These are phyloP conservation scores for Dolichoris vasculosae DNA, from an alignment of 1,140 invertebrate species.

Conservation along the genomic window DNA sequence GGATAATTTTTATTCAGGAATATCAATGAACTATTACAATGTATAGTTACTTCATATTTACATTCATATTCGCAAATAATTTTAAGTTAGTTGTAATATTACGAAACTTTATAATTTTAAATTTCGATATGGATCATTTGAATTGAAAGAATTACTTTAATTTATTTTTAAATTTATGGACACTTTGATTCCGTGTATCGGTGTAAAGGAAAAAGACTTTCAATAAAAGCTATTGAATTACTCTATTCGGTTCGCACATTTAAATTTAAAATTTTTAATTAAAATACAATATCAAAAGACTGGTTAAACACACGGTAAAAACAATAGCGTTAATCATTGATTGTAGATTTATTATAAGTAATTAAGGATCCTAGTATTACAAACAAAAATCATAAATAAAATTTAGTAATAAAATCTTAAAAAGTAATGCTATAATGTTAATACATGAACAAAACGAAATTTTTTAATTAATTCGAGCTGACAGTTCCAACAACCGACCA, in stretches of 20 bases:
- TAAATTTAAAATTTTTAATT: neutral
- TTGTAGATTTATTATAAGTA: no score
- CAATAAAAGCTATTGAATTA: neutral
- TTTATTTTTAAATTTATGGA: neutral
- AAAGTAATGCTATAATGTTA: no score
- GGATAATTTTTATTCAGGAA: neutral
- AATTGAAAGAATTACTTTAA: neutral
- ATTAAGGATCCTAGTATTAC: no score
- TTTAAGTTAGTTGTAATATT: neutral
- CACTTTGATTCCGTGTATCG: neutral
- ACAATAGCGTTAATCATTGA: neutral
- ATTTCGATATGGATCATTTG: neutral
- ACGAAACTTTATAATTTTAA: neutral
- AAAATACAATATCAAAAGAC: neutral
- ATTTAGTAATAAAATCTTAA: no score
- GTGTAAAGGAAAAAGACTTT: neutral
- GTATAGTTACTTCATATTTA: neutral
- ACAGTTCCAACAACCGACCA: neutral
- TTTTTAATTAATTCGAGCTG: conserved; percentile 1
- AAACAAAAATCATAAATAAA: no score
- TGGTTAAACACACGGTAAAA: neutral
- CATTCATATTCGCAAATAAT: neutral
- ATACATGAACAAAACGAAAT: conserved; percentile 23
- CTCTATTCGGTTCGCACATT: neutral
- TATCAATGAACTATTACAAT: neutral